Evolutionary conservation across 1,140 invertebrate species (phyloP).

Genomic region (Vanessa tameamea): DNA sequence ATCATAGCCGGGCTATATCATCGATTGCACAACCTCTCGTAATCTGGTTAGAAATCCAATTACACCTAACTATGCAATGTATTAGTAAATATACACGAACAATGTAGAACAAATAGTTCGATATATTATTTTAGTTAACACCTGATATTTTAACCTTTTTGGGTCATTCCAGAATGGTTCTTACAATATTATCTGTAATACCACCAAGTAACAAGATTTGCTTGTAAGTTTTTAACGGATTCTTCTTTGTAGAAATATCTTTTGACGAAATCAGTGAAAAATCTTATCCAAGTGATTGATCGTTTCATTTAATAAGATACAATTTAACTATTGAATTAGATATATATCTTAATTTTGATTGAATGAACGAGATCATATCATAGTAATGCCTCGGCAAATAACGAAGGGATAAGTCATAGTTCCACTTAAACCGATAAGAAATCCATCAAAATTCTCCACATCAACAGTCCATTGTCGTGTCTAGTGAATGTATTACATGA

Average conservation of each 20-base stretch:
- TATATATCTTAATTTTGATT: not conserved
- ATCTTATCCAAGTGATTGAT: too few species aligned
- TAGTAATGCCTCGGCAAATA: slow-evolving; percentile 13
- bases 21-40: slow-evolving; percentile 26
- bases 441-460: slow-evolving; percentile 35
- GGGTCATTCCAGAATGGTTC: too few species aligned
- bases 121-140: too few species aligned
- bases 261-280: too few species aligned
- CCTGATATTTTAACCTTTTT: too few species aligned
- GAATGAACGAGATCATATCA: not conserved
- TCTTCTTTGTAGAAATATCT: too few species aligned
- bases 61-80: slow-evolving; percentile 24
- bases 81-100: not conserved
- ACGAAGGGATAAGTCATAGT: slow-evolving; percentile 27
- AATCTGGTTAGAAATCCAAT: slow-evolving; percentile 39
- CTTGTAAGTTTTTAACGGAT: too few species aligned
- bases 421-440: slow-evolving; percentile 27
- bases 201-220: too few species aligned
- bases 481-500: slow-evolving; percentile 18
- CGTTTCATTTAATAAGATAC: too few species aligned
- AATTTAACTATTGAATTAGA: too few species aligned
- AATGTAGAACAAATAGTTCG: not conserved
- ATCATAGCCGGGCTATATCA: not conserved
- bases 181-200: too few species aligned
- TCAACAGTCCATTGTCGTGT: slow-evolving; percentile 23